These are phyloP conservation scores for Heterodera filipjevi DNA, from an alignment of 2,888 invertebrate genomes.

Conservation along the genomic window DNA sequence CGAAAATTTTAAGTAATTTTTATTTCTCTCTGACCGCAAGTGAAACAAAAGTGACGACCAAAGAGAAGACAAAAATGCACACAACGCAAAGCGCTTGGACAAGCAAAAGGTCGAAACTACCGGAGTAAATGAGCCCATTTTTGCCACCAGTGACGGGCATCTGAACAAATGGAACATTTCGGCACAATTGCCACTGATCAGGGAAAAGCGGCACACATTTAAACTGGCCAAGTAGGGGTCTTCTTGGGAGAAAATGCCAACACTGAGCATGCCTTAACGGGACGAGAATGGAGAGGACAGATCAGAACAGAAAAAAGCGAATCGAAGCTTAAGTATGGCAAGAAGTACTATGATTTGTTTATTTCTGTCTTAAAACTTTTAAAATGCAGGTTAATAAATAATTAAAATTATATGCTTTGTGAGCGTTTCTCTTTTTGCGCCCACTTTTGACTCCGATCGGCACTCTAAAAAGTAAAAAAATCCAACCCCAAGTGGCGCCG, in stretches of 20 bases:
- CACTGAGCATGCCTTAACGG: slow-evolving; percentile 52
- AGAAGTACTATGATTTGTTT: too few species aligned
- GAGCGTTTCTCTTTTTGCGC: too few species aligned
- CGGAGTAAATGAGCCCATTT: slow-evolving; percentile 50
- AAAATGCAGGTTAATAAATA: too few species aligned
- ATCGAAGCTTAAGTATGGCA: not conserved
- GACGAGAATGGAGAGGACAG: too few species aligned
- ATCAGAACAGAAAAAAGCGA: not conserved
- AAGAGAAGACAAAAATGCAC: slow-evolving; percentile 44
- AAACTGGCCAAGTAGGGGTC: slow-evolving; percentile 39
- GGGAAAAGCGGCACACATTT: not conserved
- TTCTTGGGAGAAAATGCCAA: slow-evolving; percentile 53
- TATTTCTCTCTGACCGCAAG: slow-evolving; percentile 39
- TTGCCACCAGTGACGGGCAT: slow-evolving; percentile 26
- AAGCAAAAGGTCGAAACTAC: slow-evolving; percentile 44
- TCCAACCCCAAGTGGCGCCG: slow-evolving; percentile 54
- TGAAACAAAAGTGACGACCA: slow-evolving; percentile 41
- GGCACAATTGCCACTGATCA: not conserved
- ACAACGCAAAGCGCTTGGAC: slow-evolving; percentile 45
- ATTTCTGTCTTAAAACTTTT: too few species aligned
- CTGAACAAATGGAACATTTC: slow-evolving; percentile 2
- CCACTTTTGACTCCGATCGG: too few species aligned
- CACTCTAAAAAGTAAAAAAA: not conserved
- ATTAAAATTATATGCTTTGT: too few species aligned
- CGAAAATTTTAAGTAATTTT: too few species aligned